These are phyloP conservation scores for Hypocryptadius cinnamomeus DNA, from an alignment of 2,113 vertebrate genomes.

Conservation along the genomic window DNA sequence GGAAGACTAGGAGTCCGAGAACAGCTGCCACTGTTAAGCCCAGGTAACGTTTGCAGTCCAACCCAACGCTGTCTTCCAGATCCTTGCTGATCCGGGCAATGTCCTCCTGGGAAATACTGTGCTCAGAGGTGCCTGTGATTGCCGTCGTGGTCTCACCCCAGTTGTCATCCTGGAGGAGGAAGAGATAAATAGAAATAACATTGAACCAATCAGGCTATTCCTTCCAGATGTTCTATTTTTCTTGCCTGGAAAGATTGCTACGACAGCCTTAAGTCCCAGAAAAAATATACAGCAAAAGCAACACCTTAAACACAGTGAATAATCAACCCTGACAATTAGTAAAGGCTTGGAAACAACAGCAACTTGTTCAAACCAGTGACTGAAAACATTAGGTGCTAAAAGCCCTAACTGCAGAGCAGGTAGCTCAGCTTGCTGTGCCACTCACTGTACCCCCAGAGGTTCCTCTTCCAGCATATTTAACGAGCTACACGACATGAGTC, in stretches of 20 bases:
- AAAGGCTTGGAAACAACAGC: neutral
- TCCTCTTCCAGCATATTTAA: neutral
- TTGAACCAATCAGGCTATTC: neutral
- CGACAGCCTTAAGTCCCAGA: neutral
- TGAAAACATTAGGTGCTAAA: neutral
- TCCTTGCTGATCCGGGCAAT: constrained; percentile 90
- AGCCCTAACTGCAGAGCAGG: neutral
- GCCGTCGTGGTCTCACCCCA: constrained; percentile 98
- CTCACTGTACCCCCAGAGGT: neutral
- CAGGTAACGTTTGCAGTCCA: constrained; percentile 80
- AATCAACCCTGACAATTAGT: neutral
- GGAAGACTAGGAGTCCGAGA: constrained; percentile 82
- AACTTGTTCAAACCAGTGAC: neutral
- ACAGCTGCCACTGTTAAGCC: constrained; percentile 77
- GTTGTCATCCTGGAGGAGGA: constrained; percentile 86
- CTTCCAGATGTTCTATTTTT: neutral
- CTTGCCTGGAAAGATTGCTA: neutral
- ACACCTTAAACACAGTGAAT: neutral
- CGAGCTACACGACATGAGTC: neutral
- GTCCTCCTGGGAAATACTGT: constrained; percentile 95
- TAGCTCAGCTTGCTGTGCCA: neutral
- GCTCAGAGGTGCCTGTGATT: constrained; percentile 93
- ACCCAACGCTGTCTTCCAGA: constrained; percentile 83
- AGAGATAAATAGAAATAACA: neutral
- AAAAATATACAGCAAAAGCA: neutral